Evolutionary conservation across 2,888 invertebrate genomes (phyloP).

Genomic region (Apocheima hispidaria): DNA sequence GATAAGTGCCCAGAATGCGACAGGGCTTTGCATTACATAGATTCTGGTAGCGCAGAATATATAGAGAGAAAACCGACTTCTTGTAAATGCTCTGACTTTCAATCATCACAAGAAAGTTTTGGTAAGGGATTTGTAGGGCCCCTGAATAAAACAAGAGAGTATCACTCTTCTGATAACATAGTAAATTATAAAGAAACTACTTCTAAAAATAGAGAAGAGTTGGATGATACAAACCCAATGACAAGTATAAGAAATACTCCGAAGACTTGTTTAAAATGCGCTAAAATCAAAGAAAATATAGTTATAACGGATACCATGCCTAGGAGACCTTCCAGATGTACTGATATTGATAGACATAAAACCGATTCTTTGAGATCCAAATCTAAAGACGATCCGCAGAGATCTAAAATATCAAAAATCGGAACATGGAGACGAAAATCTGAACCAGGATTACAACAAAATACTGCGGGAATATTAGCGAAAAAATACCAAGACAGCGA

Average conservation of each 20-base stretch:
- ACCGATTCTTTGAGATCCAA: slow-evolving; percentile 80
- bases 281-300: slow-evolving; percentile 83
- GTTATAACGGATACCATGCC: slow-evolving; percentile 70
- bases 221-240: slow-evolving; percentile 68
- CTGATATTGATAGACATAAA: slow-evolving; percentile 67
- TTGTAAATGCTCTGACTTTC: slow-evolving; percentile 78
- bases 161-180: slow-evolving; percentile 81
- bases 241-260: slow-evolving; percentile 69
- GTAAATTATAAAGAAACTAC: slow-evolving; percentile 69
- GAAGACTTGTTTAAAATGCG: slow-evolving; percentile 81
- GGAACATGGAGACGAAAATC: slow-evolving; percentile 90
- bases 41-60: slow-evolving; percentile 74
- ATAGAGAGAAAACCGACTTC: slow-evolving; percentile 69
- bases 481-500: slow-evolving; percentile 76
- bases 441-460: slow-evolving; percentile 88
- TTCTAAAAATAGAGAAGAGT: slow-evolving; percentile 71
- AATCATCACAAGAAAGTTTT: slow-evolving; percentile 81
- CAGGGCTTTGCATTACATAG: slow-evolving; percentile 74
- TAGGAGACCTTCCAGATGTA: slow-evolving; percentile 71
- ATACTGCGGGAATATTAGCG: slow-evolving; percentile 61
- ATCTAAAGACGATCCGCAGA: slow-evolving; percentile 82
- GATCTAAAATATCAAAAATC: slow-evolving; percentile 82
- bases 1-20: slow-evolving; percentile 80
- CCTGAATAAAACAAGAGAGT: slow-evolving; percentile 75
- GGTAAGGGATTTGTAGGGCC: slow-evolving; percentile 69